Evolutionary conservation across 2,113 vertebrate genomes (phyloP), one percentile per base, ranked within the genome.

Genomic region (Atrichornis clamosus): DNA sequence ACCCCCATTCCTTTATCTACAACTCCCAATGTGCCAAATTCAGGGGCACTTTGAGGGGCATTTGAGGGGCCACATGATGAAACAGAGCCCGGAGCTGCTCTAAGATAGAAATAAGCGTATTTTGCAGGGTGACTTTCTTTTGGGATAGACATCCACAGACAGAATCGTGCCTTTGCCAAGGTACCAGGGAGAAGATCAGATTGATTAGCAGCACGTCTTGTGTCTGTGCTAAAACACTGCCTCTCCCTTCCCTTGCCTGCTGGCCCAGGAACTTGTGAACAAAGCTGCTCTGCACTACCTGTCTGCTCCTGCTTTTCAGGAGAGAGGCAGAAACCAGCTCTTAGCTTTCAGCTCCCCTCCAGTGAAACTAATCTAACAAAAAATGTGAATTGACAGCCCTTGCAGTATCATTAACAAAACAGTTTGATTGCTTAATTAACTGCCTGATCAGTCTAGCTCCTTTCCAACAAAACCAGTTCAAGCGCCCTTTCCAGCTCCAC

Each of bases 351-450:
- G 2, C 21, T 70, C 35, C 69, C 15, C 27, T 64, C 28, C 65
- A 73, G 17, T 56, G 84, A 70, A 68, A 60, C n/a, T 32, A 50
- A 72, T 72, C 15, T 63, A 24, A 58, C 60, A 56, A 7, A 3
- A 68, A 55, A 82, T 60, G 41, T 60, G 85, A 85, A 76, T 13
- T 69, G 90, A 65, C 87, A 87, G 53, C n/a, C 83, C 72, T 67
- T 64, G 46, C 23, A n/a, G 63, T 58, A 77, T 73, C 63, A 90
- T 60, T 91, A 87, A 78, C 90, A 87, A 79, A 93, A 23, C 23
- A 41, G n/a, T 88, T 46, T 90, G 88, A 76, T 81, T 89, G 80
- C 84, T 93, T 95, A 81, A 96, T 95, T 89, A 89, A 67, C 50
- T 81, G 83, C 59, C 83, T 90, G 63, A 55, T 92, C 68, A 59